Percentiles rank a stretch among this genome's conserved stretches.
phyloP scores from a whole-genome alignment of 2,797 vertebrate genomes.

The Bradypus variegatus region DNA sequence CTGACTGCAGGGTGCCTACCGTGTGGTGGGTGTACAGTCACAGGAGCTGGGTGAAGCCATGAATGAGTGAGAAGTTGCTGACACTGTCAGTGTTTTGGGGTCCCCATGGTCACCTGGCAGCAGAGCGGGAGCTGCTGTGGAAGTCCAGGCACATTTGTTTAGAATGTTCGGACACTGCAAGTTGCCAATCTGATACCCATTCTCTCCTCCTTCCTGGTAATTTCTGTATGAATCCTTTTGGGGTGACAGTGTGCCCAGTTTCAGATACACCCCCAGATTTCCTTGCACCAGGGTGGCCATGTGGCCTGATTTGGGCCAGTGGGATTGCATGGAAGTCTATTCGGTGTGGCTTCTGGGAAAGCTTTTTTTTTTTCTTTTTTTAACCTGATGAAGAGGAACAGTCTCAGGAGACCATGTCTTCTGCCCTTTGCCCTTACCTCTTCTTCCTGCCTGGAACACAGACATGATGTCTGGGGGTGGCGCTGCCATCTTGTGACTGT shows the following conservation, averaged over 20 bases:
- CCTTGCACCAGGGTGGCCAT: not conserved
- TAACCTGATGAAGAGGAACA: not conserved
- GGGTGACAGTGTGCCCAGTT: not conserved
- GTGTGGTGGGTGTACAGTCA: fast-evolving
- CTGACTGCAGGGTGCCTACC: fast-evolving
- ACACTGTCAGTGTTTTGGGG: fast-evolving
- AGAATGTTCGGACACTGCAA: fast-evolving
- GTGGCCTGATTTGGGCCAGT: not conserved
- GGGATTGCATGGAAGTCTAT: not conserved
- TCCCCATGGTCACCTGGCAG: not conserved
- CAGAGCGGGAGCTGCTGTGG: too few relatives aligned
- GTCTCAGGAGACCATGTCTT: too few relatives aligned
- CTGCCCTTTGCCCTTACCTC: not conserved
- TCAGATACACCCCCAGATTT: not conserved
- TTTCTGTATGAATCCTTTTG: not conserved
- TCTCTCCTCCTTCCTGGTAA: not conserved
- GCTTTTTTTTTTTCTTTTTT: not conserved
- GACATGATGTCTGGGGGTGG: not conserved
- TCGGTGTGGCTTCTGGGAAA: not conserved
- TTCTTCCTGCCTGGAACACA: not conserved
- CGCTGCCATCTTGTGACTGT: not conserved
- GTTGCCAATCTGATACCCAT: fast-evolving
- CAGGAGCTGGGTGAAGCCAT: fast-evolving
- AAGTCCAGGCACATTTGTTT: fast-evolving
- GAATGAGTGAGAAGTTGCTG: fast-evolving